These are phyloP conservation scores for Hypercompe scribonia DNA, from an alignment of 2,888 invertebrate genomes.

Conservation along the genomic window DNA sequence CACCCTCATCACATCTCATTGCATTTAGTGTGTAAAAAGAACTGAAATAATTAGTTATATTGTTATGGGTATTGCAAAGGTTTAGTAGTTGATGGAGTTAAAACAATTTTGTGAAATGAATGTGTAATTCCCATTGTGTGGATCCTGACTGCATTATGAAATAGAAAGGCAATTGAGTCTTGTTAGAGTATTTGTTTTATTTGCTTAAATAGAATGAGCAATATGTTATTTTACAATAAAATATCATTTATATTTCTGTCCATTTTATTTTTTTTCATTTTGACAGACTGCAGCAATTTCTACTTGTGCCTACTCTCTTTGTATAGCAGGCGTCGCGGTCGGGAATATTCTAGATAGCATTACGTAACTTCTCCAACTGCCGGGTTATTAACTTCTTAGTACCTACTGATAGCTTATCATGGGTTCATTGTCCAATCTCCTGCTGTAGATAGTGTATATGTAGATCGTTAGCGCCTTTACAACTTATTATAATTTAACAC, in stretches of 20 bases:
- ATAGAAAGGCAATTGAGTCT: constrained; percentile 72
- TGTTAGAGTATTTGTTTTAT: constrained; percentile 82
- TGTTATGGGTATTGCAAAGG: constrained; percentile 73
- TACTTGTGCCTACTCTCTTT: neutral
- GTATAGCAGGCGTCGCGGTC: neutral
- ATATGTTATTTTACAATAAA: constrained; percentile 82
- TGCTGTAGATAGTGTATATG: neutral
- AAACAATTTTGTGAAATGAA: constrained; percentile 71
- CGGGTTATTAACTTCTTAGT: constrained; percentile 20
- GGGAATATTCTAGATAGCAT: constrained; percentile 23
- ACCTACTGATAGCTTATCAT: constrained; percentile 44
- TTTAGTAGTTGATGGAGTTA: constrained; percentile 68
- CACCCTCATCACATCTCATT: constrained; percentile 50
- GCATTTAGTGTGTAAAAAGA: constrained; percentile 82
- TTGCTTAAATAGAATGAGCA: constrained; percentile 74
- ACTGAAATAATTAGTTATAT: constrained; percentile 67
- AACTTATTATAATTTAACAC: neutral
- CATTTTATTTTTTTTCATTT: constrained; percentile 35
- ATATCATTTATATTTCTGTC: constrained; percentile 62
- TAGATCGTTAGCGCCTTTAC: neutral
- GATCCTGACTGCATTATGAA: constrained; percentile 80
- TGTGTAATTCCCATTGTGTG: constrained; percentile 69
- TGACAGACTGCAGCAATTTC: too few relatives aligned
- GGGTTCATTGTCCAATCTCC: constrained; percentile 53
- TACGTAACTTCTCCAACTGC: constrained; percentile 39